Evolutionary conservation across 2,797 vertebrate species (phyloP), one percentile per base, ranked within the genome.

Genomic region (Ciconia nigra): DNA sequence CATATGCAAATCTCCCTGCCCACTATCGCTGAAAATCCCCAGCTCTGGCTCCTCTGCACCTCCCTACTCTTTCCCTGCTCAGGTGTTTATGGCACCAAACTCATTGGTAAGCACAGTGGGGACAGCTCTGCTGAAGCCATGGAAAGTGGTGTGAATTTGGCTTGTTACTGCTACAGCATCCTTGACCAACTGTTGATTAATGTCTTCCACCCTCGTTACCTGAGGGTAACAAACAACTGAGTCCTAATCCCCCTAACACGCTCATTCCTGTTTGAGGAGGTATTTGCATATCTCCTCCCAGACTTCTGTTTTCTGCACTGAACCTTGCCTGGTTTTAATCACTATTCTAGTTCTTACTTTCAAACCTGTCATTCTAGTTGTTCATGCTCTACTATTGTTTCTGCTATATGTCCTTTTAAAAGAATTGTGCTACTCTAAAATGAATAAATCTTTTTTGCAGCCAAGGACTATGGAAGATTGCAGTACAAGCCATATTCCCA

Each of bases 71-170:
- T 82, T 54, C 29, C n/a, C 44, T 59, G 35, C 41, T 25, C 13
- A 10, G 51, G 37, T 3, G 8, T 11, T 79, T 15, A 44, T 0
- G 5, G 57, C n/a, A 42, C 42, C n/a, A 70, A 58, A 42, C 6
- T 61, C 42, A n/a, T 5, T 9, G 3, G 2, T 29, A 15, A 72
- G 58, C 19, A 13, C 1, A 16, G 21, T 10, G 28, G 31, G 33
- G 11, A 66, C 58, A 70, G 7, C 35, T 62, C 58, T 59, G 46
- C 51, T 41, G 37, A 58, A 74, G 51, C 33, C 46, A 66, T 0
- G 0, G 26, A 17, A 84, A 66, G 16, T 5, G 7, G 18, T 1
- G 1, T 11, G 31, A 81, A 47, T 59, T 39, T 0, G 0, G 22
- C 71, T 87, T 44, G 11, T 44, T 39, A 54, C 12, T 4, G 4